These are phyloP conservation scores for Phrynosoma platyrhinos DNA, from an alignment of 2,113 vertebrate species.

Conservation along the genomic window DNA sequence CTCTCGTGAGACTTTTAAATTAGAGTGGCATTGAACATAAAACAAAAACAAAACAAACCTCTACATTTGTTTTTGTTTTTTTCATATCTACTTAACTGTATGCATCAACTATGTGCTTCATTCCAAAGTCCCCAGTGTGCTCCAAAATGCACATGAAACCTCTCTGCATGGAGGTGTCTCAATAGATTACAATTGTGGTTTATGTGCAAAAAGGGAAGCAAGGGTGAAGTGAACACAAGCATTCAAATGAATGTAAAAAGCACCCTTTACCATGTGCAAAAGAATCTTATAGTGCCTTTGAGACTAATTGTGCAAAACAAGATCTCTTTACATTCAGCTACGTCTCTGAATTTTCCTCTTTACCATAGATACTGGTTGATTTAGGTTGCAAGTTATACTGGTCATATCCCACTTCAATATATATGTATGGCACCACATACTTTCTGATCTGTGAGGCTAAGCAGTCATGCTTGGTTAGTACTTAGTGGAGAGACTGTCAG, in stretches of 20 bases:
- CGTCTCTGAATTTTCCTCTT: no score
- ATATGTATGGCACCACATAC: not conserved
- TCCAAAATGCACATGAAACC: not conserved
- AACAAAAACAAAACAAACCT: not conserved
- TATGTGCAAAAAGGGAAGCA: not conserved
- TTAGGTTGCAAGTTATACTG: not conserved
- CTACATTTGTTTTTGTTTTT: not conserved
- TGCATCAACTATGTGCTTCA: not conserved
- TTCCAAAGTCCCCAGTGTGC: not conserved
- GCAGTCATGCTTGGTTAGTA: no score
- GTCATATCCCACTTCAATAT: not conserved
- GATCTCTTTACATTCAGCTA: no score
- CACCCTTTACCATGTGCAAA: not conserved
- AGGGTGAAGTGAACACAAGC: not conserved
- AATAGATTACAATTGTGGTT: not conserved
- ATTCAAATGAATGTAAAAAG: not conserved
- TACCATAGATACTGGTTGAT: not conserved
- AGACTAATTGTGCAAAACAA: no score
- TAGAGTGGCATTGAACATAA: not conserved
- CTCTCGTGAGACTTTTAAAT: not conserved
- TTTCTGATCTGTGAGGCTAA: no score
- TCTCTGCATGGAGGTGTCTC: not conserved
- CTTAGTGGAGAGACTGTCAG: no score
- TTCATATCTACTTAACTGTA: not conserved
- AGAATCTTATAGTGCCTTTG: no score